Base-by-base conservation (phyloP, 2,113 vertebrate species). In the Coryphaenoides rupestris region DNA sequence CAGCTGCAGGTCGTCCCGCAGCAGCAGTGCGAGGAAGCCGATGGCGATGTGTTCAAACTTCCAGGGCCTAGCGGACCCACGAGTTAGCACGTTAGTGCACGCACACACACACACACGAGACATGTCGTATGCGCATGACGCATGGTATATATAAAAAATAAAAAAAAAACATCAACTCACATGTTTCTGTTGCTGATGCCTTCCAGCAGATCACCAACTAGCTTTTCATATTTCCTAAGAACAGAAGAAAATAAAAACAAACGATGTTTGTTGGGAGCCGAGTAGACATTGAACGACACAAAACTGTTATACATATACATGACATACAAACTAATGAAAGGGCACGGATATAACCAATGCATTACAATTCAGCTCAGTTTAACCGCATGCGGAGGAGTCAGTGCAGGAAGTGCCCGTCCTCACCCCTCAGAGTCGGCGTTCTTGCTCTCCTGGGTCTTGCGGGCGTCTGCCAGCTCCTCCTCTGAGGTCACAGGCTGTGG, bases 41-140 rank as follows among this genome's bases (percentile, higher is more conserved):
- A 98, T 95, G 45, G 95, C 86, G 73, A 98, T 95, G 75, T 98
- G 96, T 74, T 99, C 96, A 2, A 98, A 99, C 82, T 99, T 98
- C 96, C 96, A 99, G 33, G 96, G 95, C 71, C 96, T 98, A 16
- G 47, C n/a, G 4, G 85, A 87, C 9, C 33, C 33, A 40, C 33
- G 13, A 40, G 33, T 12, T 40, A 12, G n/a, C n/a, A n/a, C 13
- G 33, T 40, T 40, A 40, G 33, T 12, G 33, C 33, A 40, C 33
- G 33, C 33, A 40, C 5, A 12, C 33, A 2, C 1, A 13, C 9
- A 40, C 33, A 40, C 33, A 40, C 13, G n/a, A n/a, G n/a, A n/a
- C 33, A 7, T 40, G 33, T 40, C 33, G 9, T 40, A 12, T 40
- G 33, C 2, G 33, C 13, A 40, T n/a, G n/a, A n/a, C n/a, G 33